Base-by-base conservation (phyloP, 2,888 invertebrate genomes). In the Eupsilia transversa region DNA sequence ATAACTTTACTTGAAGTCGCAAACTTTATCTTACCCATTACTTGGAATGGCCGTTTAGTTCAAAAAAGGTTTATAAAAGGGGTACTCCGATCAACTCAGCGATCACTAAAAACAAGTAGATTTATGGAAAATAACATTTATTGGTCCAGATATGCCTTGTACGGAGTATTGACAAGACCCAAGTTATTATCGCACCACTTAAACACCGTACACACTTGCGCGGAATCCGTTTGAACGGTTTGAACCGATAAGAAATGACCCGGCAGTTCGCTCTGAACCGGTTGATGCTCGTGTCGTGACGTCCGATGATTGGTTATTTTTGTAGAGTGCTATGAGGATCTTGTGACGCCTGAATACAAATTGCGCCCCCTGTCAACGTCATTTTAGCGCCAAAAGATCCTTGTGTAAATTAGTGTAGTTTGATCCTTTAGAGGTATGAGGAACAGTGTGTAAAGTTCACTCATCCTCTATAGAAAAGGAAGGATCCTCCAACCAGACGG, bases 91-190 rank as follows among this genome's bases (percentile, higher is more conserved):
- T 80, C 69, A 76, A 63, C 59, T 68, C 30, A 61, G 41, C 38
- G 77, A 60, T 63, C 64, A 67, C 68, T 74, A 70, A 77, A 82
- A 89, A 83, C 82, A 71, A 82, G 82, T 79, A 72, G 86, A 83
- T 80, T 86, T 83, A 89, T 88, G 87, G 87, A 87, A 84, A 89
- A 88, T 87, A 80, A 79, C 76, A 87, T 86, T 91, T 90, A 91
- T 91, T 90, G 89, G 86, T 88, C 77, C 84, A 80, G 86, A 82
- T 85, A 77, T 74, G 30, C 86, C 85, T 72, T 83, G 30, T 82
- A 85, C n/a, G 85, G 84, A 63, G 63, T 66, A 72, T 70, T 77
- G 86, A 73, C 83, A 84, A 79, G 86, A 79, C 83, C 59, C 3
- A 81, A 83, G 82, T 85, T 83, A 84, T 85, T 69, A 76, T 76